Conservation (phyloP, 2,113 vertebrate genomes). For the Rutilus rutilus region DNA sequence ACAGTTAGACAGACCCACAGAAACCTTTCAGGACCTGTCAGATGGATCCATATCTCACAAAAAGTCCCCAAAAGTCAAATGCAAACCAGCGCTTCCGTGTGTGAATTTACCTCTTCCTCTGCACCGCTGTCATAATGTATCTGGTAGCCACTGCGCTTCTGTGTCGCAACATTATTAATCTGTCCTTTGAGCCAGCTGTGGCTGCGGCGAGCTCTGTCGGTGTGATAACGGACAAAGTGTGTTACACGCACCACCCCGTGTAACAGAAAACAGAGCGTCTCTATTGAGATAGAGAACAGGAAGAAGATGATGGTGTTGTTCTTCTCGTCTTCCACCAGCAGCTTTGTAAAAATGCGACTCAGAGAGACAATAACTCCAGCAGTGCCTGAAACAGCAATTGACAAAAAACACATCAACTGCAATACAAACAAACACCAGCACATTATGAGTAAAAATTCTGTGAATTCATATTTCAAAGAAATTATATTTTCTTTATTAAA, state of each 20-base stretch:
- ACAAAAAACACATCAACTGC: neutral
- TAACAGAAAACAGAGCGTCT: conserved; percentile 91
- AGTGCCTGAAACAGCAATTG: conserved; percentile 76
- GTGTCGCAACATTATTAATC: conserved; percentile 26
- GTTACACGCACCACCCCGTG: conserved; percentile 90
- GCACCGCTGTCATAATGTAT: conserved; percentile 87
- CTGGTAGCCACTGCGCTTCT: conserved; percentile 76
- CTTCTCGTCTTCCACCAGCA: conserved; percentile 86
- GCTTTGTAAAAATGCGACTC: conserved; percentile 96
- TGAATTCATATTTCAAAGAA: neutral
- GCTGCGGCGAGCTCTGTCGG: conserved; percentile 68
- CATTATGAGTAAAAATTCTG: neutral
- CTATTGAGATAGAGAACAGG: conserved; percentile 90
- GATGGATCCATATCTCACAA: neutral
- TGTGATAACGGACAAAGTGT: conserved; percentile 88
- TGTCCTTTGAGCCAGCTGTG: conserved; percentile 57
- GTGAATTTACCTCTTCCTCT: conserved; percentile 71
- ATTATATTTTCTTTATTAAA: too few species aligned
- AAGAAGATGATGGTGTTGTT: conserved; percentile 96
- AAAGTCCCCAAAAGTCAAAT: neutral
- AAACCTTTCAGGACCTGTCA: neutral
- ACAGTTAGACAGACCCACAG: neutral
- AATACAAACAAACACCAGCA: neutral
- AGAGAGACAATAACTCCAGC: conserved; percentile 94
- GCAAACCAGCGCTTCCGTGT: neutral